Conservation (phyloP, 2,113 vertebrate species). For the Perca fluviatilis region DNA sequence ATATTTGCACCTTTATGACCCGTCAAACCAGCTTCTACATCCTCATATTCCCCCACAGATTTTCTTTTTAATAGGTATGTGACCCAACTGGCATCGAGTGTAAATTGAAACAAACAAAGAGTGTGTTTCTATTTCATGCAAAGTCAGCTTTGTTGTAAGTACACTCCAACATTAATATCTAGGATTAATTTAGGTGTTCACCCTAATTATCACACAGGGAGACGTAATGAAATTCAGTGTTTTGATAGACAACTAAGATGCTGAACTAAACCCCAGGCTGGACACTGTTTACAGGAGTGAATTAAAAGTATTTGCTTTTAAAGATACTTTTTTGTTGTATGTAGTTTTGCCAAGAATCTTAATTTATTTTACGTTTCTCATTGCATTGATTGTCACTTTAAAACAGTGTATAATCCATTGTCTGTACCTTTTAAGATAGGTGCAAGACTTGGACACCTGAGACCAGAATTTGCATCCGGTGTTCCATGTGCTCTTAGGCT, state of each 20-base stretch:
- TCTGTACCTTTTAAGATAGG: not conserved
- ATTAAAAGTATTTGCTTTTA: constrained; percentile 15
- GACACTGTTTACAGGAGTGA: constrained; percentile 11
- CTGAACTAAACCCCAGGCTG: constrained; percentile 28
- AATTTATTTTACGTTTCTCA: not conserved
- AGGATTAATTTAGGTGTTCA: constrained; percentile 28
- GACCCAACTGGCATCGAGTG: not conserved
- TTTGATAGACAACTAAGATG: constrained; percentile 23
- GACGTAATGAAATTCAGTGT: constrained; percentile 15
- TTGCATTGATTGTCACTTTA: not conserved
- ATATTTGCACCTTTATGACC: constrained; percentile 8
- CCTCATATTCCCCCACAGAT: not conserved
- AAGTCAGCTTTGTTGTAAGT: constrained; percentile 4
- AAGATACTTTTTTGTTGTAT: not conserved
- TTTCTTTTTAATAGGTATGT: not conserved
- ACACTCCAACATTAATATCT: constrained; percentile 1
- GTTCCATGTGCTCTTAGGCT: not conserved
- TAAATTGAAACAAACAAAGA: constrained; percentile 13
- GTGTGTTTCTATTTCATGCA: constrained; percentile 1
- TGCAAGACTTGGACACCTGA: not conserved
- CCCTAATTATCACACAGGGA: constrained; percentile 35
- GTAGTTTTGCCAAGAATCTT: not conserved
- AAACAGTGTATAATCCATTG: not conserved
- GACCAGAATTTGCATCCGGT: not conserved
- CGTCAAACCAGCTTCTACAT: not conserved